phyloP scores from a whole-genome alignment of 1,140 invertebrate species.

The Heliconius hewitsoni region DNA sequence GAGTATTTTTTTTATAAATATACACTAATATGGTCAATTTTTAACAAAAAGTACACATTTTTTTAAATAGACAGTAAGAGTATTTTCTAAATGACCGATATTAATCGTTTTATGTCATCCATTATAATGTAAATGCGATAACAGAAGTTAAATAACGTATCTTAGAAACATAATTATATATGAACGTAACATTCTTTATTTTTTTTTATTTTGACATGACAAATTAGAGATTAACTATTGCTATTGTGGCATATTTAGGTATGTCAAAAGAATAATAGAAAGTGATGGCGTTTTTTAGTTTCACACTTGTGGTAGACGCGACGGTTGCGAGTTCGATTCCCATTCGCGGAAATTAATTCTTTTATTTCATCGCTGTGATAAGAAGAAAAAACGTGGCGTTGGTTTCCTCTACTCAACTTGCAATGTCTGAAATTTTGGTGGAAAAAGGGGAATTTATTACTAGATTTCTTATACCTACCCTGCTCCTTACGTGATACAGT shows the following conservation, averaged over 20 bases:
- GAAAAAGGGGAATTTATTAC: too few relatives aligned
- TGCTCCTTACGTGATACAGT: too few relatives aligned
- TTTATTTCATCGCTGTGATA: too few relatives aligned
- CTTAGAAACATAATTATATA: background rate
- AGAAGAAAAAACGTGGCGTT: too few relatives aligned
- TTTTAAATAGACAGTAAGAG: too few relatives aligned
- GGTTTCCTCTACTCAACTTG: too few relatives aligned
- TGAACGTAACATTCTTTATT: background rate
- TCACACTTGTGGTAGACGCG: background rate
- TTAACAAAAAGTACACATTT: too few relatives aligned
- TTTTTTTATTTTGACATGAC: background rate
- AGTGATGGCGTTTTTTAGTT: too few relatives aligned
- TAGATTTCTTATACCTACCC: too few relatives aligned
- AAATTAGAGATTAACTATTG: background rate
- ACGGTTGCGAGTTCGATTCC: background rate
- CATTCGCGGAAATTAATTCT: background rate
- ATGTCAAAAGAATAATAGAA: background rate
- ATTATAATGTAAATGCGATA: slow-evolving; percentile 47
- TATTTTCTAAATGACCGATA: slow-evolving; percentile 57
- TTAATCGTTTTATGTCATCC: slow-evolving; percentile 66
- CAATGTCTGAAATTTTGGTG: too few relatives aligned
- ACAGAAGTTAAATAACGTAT: background rate
- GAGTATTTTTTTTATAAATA: slow-evolving; percentile 17
- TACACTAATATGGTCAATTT: too few relatives aligned
- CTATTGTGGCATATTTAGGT: background rate